phyloP scores from a whole-genome alignment of 2,113 vertebrate species.

The Alethe castanea region DNA sequence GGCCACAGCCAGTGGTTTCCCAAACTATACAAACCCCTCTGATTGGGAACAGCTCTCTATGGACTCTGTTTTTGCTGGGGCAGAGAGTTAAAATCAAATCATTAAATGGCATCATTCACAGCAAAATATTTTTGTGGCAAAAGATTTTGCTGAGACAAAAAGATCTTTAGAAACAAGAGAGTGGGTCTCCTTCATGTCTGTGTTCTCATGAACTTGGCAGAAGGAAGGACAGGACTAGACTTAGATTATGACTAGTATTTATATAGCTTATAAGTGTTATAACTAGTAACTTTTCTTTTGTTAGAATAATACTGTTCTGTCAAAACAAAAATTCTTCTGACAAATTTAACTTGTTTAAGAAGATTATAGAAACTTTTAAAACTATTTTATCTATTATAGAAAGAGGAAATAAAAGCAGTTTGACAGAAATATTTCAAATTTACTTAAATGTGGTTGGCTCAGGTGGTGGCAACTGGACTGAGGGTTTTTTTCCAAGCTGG shows the following conservation, averaged over 20 bases:
- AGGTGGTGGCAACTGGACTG: neutral
- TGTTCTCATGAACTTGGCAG: neutral
- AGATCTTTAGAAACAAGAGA: neutral
- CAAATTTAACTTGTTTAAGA: neutral
- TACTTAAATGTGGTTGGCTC: neutral
- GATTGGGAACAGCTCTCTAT: fast-evolving
- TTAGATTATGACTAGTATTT: neutral
- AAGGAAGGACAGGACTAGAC: neutral
- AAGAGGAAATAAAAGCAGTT: neutral
- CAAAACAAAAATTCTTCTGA: neutral
- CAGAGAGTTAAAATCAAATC: neutral
- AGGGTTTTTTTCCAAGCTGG: fast-evolving
- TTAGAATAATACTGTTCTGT: neutral
- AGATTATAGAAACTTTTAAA: neutral
- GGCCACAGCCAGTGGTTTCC: neutral
- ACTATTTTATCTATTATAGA: neutral
- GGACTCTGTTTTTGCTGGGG: neutral
- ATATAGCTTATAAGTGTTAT: neutral
- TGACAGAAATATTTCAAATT: neutral
- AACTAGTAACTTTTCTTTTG: neutral
- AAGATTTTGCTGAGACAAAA: neutral
- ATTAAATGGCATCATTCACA: neutral
- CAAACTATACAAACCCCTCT: neutral
- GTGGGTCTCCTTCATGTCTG: neutral
- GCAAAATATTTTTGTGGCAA: neutral